A percentile compares a stretch with the other conserved stretches of the same genome.
Conservation (phyloP, 2,888 invertebrate species). For the Erannis defoliaria region DNA sequence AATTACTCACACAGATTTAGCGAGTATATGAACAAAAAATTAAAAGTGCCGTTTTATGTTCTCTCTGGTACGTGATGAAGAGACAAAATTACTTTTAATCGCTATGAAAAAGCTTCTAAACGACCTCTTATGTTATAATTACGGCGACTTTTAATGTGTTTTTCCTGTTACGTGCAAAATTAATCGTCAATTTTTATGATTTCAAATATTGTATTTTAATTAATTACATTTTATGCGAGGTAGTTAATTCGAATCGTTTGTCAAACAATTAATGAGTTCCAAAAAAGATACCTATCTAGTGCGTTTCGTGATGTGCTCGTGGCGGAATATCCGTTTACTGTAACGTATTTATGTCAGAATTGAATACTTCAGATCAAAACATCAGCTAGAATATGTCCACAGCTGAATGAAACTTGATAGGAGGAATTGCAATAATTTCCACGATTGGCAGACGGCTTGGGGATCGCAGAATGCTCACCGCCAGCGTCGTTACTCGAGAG, state of each 20-base stretch:
- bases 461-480: too few relatives aligned
- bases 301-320: too few relatives aligned
- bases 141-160: slow-evolving; percentile 26
- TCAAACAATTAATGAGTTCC: neutral
- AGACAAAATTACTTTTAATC: slow-evolving; percentile 37
- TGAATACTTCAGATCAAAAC: too few relatives aligned
- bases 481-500: too few relatives aligned
- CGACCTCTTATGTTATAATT: slow-evolving; percentile 33
- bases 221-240: neutral
- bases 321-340: too few relatives aligned
- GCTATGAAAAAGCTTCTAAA: slow-evolving; percentile 36
- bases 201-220: slow-evolving; percentile 14
- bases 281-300: neutral
- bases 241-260: neutral
- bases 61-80: slow-evolving; percentile 26
- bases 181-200: slow-evolving; percentile 26
- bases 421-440: too few relatives aligned
- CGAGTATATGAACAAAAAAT: slow-evolving; percentile 24
- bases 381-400: too few relatives aligned
- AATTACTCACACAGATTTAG: slow-evolving; percentile 12
- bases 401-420: too few relatives aligned
- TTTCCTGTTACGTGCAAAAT: slow-evolving; percentile 29
- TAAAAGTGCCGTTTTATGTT: slow-evolving; percentile 26
- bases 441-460: too few relatives aligned
- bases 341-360: too few relatives aligned